Evolutionary conservation across 2,888 invertebrate species (phyloP).

Genomic region (Mechanitis mazaeus): DNA sequence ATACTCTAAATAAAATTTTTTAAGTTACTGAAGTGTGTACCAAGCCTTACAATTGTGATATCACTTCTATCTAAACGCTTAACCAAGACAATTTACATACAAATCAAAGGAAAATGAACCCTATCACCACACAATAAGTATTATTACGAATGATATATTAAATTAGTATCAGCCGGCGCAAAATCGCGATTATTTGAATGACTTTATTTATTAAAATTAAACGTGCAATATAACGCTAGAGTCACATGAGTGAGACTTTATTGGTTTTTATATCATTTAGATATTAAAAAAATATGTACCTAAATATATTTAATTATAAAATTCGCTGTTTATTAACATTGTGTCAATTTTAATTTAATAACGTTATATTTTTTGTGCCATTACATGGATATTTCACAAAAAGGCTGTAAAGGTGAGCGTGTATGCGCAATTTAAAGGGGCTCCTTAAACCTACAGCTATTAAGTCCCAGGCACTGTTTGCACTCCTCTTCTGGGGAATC

Average conservation of each 20-base stretch:
- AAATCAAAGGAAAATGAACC: conserved; percentile 10
- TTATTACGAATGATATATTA: conserved; percentile 11
- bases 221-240: conserved; percentile 36
- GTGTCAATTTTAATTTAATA: too few relatives aligned
- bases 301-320: too few relatives aligned
- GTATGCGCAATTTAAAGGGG: too few relatives aligned
- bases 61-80: conserved; percentile 23
- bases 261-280: not conserved
- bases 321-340: too few relatives aligned
- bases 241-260: conserved; percentile 34
- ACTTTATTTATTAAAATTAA: conserved; percentile 56
- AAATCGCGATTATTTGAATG: conserved; percentile 50
- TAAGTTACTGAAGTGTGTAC: not conserved
- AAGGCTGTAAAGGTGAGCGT: not conserved
- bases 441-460: too few relatives aligned
- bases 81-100: conserved; percentile 10
- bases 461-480: too few relatives aligned
- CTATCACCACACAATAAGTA: conserved; percentile 20
- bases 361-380: too few relatives aligned
- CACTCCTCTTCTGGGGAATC: too few relatives aligned
- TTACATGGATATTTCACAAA: not conserved
- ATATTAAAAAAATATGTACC: too few relatives aligned
- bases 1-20: not conserved
- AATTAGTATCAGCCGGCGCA: conserved; percentile 34
- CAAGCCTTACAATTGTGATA: conserved; percentile 12